A percentile compares a stretch with the other conserved stretches of the same genome.
Conservation (phyloP, 2,113 vertebrate genomes). For the Chinchilla lanigera region DNA sequence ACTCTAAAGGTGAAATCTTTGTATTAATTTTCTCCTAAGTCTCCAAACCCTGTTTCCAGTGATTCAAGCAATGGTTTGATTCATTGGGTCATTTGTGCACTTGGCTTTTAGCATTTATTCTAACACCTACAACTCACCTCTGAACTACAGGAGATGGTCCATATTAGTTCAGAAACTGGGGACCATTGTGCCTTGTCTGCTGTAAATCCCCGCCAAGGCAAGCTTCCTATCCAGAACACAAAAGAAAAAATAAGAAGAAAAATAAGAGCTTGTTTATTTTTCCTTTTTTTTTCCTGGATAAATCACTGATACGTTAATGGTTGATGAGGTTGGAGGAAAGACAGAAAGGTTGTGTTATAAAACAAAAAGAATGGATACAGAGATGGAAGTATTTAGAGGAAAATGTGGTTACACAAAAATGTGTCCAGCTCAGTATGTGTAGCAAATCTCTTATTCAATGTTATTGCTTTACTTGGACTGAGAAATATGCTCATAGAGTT, state of each 20-base stretch:
- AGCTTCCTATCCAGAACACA: constrained; percentile 49
- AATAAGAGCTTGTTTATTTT: constrained; percentile 65
- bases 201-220: constrained; percentile 76
- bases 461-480: constrained; percentile 35
- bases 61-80: constrained; percentile 71
- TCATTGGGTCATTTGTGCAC: not conserved
- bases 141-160: not conserved
- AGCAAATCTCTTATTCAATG: constrained; percentile 9
- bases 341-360: not conserved
- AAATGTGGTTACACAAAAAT: not conserved
- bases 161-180: constrained; percentile 33
- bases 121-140: not conserved
- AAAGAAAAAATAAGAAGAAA: constrained; percentile 56
- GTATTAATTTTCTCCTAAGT: constrained; percentile 79
- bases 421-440: not conserved
- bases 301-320: constrained; percentile 67
- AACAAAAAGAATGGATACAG: not conserved
- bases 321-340: not conserved
- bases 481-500: constrained; percentile 55
- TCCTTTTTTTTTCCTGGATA: constrained; percentile 47
- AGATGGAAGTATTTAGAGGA: not conserved
- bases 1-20: constrained; percentile 51
- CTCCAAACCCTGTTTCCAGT: constrained; percentile 45
- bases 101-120: not conserved
- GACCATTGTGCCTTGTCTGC: constrained; percentile 48